Conservation (phyloP, 53 echinoderm and acorn worm species). For the Zoroaster sp. region DNA sequence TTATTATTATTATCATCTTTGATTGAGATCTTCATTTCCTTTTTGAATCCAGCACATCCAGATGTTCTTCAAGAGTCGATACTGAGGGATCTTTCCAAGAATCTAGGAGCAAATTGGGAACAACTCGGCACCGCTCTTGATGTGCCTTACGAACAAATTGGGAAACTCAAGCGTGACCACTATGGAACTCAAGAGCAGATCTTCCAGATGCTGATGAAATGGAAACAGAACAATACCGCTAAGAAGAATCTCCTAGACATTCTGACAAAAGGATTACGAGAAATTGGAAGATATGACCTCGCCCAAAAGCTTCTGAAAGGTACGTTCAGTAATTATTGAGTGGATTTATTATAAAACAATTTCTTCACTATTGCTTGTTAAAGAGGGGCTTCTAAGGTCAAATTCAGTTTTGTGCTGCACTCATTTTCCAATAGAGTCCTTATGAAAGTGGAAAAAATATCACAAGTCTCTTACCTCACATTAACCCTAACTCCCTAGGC, state of each 20-base stretch:
- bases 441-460: too few relatives aligned
- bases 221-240: not conserved
- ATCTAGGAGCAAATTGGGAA: constrained; percentile 1
- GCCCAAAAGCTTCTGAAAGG: not conserved
- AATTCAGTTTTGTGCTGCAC: too few relatives aligned
- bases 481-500: too few relatives aligned
- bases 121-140: not conserved
- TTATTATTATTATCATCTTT: too few relatives aligned
- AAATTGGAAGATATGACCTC: not conserved
- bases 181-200: not conserved
- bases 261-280: not conserved
- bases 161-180: not conserved
- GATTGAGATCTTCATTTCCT: not conserved
- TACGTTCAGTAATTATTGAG: too few relatives aligned
- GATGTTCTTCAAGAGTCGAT: not conserved
- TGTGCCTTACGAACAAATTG: not conserved
- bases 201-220: constrained; percentile 6
- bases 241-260: not conserved
- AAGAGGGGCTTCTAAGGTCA: too few relatives aligned
- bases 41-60: not conserved
- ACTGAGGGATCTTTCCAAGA: not conserved
- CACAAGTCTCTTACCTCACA: too few relatives aligned
- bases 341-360: too few relatives aligned
- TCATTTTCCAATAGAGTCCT: too few relatives aligned
- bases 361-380: too few relatives aligned